These are phyloP conservation scores for Notarius lentiginosus DNA, from an alignment of 2,113 vertebrate genomes.

Conservation along the genomic window DNA sequence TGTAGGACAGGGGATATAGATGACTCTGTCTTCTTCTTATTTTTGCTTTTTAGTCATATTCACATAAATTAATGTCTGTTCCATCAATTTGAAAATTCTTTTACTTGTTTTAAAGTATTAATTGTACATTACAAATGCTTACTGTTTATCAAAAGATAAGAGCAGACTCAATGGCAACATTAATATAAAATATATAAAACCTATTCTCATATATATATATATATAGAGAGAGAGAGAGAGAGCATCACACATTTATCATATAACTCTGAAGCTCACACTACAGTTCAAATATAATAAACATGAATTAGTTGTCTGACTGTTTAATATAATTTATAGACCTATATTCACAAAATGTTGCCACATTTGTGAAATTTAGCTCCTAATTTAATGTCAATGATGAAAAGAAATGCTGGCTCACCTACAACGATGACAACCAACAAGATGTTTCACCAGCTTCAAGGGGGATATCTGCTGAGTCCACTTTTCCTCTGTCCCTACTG, in stretches of 20 bases:
- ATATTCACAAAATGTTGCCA: neutral
- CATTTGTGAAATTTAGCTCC: neutral
- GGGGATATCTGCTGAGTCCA: neutral
- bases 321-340: neutral
- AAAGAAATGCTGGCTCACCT: slow-evolving; percentile 5
- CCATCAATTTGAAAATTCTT: neutral
- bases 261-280: neutral
- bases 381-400: neutral
- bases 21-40: too few relatives aligned
- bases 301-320: neutral
- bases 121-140: neutral
- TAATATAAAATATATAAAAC: neutral
- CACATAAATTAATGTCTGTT: neutral
- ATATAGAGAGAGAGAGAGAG: too few relatives aligned
- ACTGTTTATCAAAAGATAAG: neutral
- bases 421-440: neutral
- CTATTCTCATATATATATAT: neutral
- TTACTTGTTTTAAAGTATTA: neutral
- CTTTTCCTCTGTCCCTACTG: slow-evolving; percentile 56
- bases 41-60: neutral
- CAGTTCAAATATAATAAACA: neutral
- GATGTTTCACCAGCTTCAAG: slow-evolving; percentile 17
- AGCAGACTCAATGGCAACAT: neutral
- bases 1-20: too few relatives aligned
- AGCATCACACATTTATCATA: neutral